Conservation (phyloP, 2,113 vertebrate genomes). For the Tenrec ecaudatus region DNA sequence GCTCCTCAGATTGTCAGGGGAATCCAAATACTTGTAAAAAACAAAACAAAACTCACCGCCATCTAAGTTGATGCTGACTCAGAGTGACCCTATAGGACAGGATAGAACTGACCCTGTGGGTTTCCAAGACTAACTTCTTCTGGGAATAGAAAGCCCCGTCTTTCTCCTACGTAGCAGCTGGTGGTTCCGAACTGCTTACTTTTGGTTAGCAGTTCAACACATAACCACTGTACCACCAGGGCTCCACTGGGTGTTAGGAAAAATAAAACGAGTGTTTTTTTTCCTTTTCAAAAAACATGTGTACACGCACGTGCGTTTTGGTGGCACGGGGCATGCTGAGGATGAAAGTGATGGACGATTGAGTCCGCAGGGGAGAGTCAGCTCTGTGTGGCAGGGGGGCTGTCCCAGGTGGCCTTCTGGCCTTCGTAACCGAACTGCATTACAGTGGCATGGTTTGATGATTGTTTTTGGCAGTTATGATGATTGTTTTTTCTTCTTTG, state of each 20-base stretch:
- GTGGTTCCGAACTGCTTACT: too few species aligned
- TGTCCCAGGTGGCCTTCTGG: neutral
- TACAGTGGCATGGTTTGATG: neutral
- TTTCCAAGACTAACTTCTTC: too few species aligned
- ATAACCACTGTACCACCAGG: too few species aligned
- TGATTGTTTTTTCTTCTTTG: neutral
- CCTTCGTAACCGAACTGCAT: neutral
- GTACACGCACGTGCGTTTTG: neutral
- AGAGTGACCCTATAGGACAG: too few species aligned
- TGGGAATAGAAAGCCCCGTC: too few species aligned
- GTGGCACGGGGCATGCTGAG: neutral
- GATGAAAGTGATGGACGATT: neutral
- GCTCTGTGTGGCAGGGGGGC: neutral
- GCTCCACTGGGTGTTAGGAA: conserved; percentile 38
- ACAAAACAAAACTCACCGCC: too few species aligned
- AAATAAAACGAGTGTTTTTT: neutral
- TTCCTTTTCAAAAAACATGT: conserved; percentile 14
- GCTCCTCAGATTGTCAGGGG: conserved; percentile 30
- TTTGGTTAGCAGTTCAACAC: too few species aligned
- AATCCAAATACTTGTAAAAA: neutral
- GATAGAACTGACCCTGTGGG: too few species aligned
- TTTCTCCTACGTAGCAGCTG: too few species aligned
- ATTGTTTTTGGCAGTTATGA: neutral
- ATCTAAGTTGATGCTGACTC: too few species aligned
- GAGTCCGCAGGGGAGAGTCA: neutral